Evolutionary conservation across 2,888 invertebrate species (phyloP).

Genomic region (Achlya flavicornis): DNA sequence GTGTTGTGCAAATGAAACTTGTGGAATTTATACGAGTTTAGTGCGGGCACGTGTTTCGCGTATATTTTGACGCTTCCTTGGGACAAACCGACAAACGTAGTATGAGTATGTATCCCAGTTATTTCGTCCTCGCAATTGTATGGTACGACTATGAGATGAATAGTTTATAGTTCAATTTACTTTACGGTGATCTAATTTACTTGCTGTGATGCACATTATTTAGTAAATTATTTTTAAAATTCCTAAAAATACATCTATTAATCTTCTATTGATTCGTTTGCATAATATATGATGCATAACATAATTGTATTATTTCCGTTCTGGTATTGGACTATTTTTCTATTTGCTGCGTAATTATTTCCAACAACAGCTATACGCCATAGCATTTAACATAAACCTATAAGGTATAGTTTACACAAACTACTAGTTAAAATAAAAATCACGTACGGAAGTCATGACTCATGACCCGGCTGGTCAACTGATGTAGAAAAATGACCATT

Average conservation of each 20-base stretch:
- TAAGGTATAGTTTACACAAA: background rate
- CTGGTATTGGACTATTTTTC: too few relatives aligned
- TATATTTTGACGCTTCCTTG: constrained; percentile 54
- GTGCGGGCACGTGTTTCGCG: constrained; percentile 66
- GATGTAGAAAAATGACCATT: constrained; percentile 52
- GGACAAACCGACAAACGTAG: constrained; percentile 3
- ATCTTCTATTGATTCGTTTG: too few relatives aligned
- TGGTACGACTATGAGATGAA: constrained; percentile 3
- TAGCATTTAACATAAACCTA: too few relatives aligned
- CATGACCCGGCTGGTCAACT: constrained; percentile 68
- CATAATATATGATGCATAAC: too few relatives aligned
- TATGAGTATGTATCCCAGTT: background rate
- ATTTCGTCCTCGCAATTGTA: background rate
- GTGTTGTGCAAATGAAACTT: constrained; percentile 64
- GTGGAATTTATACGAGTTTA: constrained; percentile 70
- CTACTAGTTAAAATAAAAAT: constrained; percentile 34
- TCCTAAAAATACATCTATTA: too few relatives aligned
- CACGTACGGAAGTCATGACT: constrained; percentile 52
- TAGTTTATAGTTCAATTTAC: constrained; percentile 2
- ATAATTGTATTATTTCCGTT: too few relatives aligned
- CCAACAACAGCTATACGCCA: too few relatives aligned
- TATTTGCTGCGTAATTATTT: too few relatives aligned
- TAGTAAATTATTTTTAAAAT: too few relatives aligned
- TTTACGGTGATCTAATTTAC: background rate
- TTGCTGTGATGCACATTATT: background rate